These are phyloP conservation scores for Dynastes tityus DNA, from an alignment of 2,888 invertebrate species.

Conservation along the genomic window DNA sequence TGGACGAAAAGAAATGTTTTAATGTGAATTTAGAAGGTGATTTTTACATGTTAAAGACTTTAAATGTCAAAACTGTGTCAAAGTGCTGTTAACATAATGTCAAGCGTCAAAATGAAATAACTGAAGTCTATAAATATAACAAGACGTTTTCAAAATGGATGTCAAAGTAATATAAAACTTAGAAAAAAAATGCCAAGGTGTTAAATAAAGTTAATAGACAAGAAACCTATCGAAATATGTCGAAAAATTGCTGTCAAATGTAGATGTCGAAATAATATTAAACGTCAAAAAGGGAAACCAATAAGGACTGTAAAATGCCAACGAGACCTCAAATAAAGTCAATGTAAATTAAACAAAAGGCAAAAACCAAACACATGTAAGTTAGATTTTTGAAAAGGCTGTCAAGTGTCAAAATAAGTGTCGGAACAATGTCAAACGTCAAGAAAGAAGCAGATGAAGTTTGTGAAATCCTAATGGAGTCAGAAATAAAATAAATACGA, in stretches of 20 bases:
- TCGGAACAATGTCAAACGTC: background rate
- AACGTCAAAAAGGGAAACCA: background rate
- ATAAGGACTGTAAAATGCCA: background rate
- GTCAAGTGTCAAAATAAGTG: slow-evolving; percentile 1
- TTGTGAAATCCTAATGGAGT: background rate
- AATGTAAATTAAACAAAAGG: background rate
- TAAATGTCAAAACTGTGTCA: too few relatives aligned
- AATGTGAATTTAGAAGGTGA: too few relatives aligned
- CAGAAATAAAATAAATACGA: too few relatives aligned
- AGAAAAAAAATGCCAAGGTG: too few relatives aligned
- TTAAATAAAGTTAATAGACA: background rate
- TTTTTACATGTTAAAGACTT: too few relatives aligned
- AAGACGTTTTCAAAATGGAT: background rate
- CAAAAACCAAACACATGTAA: background rate
- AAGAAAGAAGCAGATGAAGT: background rate
- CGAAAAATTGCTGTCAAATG: background rate
- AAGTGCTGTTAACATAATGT: too few relatives aligned
- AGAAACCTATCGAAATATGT: too few relatives aligned
- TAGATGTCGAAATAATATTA: background rate
- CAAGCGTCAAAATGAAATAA: too few relatives aligned
- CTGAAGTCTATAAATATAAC: too few relatives aligned
- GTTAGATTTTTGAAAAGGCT: too few relatives aligned
- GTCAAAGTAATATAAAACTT: slow-evolving; percentile 4
- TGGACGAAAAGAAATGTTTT: slow-evolving; percentile 63
- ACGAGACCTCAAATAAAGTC: background rate